Evolutionary conservation across 2,888 invertebrate species (phyloP).

Genomic region (Acronicta psi): DNA sequence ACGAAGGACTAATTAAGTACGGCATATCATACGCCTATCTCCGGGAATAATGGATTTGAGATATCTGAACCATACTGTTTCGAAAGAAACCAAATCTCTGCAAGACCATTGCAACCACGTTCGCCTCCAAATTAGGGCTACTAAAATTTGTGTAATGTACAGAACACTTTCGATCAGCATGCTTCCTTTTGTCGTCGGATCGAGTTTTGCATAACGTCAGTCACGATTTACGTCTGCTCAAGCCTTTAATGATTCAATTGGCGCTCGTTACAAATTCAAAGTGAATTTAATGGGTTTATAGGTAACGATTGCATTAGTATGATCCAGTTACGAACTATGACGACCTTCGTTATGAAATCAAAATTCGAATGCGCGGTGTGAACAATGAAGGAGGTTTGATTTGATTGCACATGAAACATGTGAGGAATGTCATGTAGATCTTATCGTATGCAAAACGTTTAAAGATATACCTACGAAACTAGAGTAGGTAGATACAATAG

Average conservation of each 20-base stretch:
- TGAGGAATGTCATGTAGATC: slow-evolving; percentile 17
- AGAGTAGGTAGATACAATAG: slow-evolving; percentile 6
- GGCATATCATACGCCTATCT: too few species aligned
- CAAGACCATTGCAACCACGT: slow-evolving; percentile 6
- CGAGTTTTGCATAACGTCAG: slow-evolving; percentile 80
- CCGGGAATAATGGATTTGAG: too few species aligned
- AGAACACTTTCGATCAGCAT: slow-evolving; percentile 65
- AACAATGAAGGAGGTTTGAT: slow-evolving; percentile 49
- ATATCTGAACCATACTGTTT: not conserved
- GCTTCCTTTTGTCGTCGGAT: slow-evolving; percentile 75
- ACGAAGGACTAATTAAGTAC: too few species aligned
- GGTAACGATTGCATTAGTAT: slow-evolving; percentile 75
- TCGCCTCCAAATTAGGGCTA: slow-evolving; percentile 50
- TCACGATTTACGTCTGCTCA: slow-evolving; percentile 76
- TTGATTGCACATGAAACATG: slow-evolving; percentile 24
- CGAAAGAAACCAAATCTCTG: slow-evolving; percentile 9
- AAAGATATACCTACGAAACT: slow-evolving; percentile 1
- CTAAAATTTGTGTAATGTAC: slow-evolving; percentile 60
- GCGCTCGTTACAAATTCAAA: slow-evolving; percentile 72
- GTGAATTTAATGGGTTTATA: slow-evolving; percentile 72
- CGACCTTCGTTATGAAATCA: slow-evolving; percentile 83
- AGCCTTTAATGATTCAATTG: slow-evolving; percentile 78
- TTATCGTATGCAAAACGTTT: slow-evolving; percentile 15
- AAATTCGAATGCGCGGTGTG: slow-evolving; percentile 72
- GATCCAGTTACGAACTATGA: slow-evolving; percentile 79